Evolutionary conservation across 1,140 invertebrate genomes (phyloP).

Genomic region (Leptinotarsa lineolata): DNA sequence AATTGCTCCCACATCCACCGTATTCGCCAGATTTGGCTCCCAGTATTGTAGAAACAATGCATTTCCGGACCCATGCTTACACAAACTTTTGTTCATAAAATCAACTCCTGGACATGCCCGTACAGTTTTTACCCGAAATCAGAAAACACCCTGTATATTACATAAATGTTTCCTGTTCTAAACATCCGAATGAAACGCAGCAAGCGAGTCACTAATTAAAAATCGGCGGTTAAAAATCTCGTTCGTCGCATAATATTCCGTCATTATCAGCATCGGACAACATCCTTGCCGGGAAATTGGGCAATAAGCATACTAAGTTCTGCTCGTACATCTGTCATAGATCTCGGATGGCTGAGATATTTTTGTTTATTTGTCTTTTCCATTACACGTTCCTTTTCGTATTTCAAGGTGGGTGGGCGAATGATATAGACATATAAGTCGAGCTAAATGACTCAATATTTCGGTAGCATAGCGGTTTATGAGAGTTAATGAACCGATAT

Average conservation of each 20-base stretch:
- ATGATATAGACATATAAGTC: conserved; percentile 28
- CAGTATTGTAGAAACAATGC: too few relatives aligned
- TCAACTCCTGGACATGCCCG: too few relatives aligned
- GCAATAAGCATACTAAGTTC: neutral
- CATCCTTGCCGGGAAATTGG: conserved; percentile 11
- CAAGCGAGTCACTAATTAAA: neutral
- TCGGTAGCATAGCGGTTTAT: conserved; percentile 27
- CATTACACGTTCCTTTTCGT: conserved; percentile 23
- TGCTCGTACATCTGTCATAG: conserved; percentile 28
- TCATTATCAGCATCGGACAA: conserved; percentile 8
- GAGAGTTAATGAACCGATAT: conserved; percentile 21
- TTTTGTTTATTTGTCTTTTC: conserved; percentile 10
- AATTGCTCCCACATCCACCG: too few relatives aligned
- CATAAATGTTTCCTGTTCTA: too few relatives aligned
- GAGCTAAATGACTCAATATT: conserved; percentile 26
- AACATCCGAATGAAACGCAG: neutral
- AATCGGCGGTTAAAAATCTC: neutral
- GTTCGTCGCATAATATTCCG: neutral
- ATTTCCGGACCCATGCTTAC: too few relatives aligned
- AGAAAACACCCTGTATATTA: too few relatives aligned
- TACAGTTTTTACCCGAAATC: too few relatives aligned
- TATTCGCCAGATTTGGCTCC: too few relatives aligned
- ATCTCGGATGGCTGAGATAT: conserved; percentile 10
- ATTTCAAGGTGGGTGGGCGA: conserved; percentile 27
- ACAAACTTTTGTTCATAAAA: too few relatives aligned